Evolutionary conservation across 2,888 invertebrate species (phyloP).

Genomic region (Lasioglossum figueresi): DNA sequence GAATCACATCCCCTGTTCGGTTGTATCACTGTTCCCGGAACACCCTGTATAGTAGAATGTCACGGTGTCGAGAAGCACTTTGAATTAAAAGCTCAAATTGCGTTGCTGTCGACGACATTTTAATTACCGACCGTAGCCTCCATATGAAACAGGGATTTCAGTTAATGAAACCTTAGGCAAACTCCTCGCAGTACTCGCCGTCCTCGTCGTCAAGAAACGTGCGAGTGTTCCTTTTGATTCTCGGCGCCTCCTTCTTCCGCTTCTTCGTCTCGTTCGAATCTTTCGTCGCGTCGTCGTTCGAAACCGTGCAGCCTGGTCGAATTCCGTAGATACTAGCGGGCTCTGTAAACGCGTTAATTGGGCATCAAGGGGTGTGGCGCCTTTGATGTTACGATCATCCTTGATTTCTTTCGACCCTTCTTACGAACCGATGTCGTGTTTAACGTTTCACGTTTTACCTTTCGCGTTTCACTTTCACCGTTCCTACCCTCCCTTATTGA

Average conservation of each 20-base stretch:
- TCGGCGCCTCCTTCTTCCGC: neutral
- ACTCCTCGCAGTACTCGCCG: constrained; percentile 11
- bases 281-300: constrained; percentile 17
- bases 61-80: constrained; percentile 17
- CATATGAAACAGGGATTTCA: constrained; percentile 52
- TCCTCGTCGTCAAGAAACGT: constrained; percentile 26
- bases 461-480: constrained; percentile 15
- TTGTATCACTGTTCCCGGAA: no score
- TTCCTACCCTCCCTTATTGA: neutral
- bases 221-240: constrained; percentile 33
- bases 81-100: constrained; percentile 52
- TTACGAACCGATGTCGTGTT: constrained; percentile 26
- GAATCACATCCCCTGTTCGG: no score
- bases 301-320: constrained; percentile 1
- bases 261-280: constrained; percentile 4
- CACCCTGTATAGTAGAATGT: neutral
- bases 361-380: constrained; percentile 32
- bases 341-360: constrained; percentile 53
- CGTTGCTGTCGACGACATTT: constrained; percentile 46
- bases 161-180: constrained; percentile 57
- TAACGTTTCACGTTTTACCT: constrained; percentile 32
- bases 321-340: constrained; percentile 35
- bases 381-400: constrained; percentile 47
- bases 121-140: constrained; percentile 48
- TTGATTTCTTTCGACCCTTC: constrained; percentile 41